Conservation (phyloP, 2,888 invertebrate genomes). For the Xylota segnis region DNA sequence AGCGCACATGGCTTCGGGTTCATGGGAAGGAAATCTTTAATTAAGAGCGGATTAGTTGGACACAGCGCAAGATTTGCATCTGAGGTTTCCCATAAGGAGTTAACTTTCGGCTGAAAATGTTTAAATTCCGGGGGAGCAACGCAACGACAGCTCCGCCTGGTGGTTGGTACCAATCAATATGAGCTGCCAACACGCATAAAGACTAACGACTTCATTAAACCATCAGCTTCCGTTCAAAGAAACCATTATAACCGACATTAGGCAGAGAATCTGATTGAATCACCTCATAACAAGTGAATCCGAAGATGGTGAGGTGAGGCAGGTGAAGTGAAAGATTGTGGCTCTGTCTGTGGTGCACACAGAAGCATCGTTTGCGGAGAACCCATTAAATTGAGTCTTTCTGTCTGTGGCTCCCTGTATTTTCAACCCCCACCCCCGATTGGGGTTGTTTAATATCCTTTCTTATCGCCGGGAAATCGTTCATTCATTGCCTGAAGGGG, state of each 20-base stretch:
- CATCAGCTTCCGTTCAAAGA: conserved; percentile 78
- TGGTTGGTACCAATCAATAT: conserved; percentile 47
- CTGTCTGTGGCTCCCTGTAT: conserved; percentile 64
- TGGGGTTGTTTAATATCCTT: conserved; percentile 77
- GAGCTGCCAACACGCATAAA: conserved; percentile 77
- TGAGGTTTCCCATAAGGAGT: conserved; percentile 81
- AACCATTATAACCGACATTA: conserved; percentile 77
- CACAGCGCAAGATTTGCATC: conserved; percentile 82
- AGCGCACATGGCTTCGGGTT: conserved; percentile 68
- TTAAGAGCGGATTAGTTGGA: conserved; percentile 84
- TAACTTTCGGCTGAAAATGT: conserved; percentile 60
- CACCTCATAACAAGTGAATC: conserved; percentile 74
- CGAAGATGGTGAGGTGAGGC: conserved; percentile 69
- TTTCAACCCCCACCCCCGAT: conserved; percentile 48
- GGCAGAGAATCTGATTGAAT: conserved; percentile 76
- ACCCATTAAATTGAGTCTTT: conserved; percentile 76
- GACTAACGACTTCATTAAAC: conserved; percentile 78
- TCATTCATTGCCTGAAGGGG: conserved; percentile 76
- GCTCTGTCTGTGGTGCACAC: conserved; percentile 69
- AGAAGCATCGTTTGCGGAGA: conserved; percentile 72
- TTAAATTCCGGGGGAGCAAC: conserved; percentile 29
- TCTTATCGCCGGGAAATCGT: conserved; percentile 76
- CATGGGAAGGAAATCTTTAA: conserved; percentile 81
- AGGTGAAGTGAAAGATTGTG: conserved; percentile 76
- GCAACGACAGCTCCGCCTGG: not conserved